phyloP scores from a whole-genome alignment of 2,888 invertebrate genomes.

The Tricholauxania praeusta region DNA sequence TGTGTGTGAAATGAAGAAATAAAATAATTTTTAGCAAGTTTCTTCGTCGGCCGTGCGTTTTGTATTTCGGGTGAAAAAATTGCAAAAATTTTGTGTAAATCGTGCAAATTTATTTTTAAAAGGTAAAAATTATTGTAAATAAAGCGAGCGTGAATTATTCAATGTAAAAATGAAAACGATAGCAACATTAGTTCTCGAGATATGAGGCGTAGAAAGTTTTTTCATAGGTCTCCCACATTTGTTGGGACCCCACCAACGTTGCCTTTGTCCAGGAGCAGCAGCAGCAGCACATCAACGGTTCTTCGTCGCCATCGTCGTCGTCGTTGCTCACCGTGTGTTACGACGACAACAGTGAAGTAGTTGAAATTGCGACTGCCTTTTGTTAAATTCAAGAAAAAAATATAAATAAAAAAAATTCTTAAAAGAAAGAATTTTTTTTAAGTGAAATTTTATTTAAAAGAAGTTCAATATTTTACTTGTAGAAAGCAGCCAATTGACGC shows the following conservation, averaged over 20 bases:
- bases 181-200: constrained; percentile 24
- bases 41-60: constrained; percentile 60
- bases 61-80: constrained; percentile 59
- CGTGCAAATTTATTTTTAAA: constrained; percentile 58
- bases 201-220: constrained; percentile 28
- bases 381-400: not conserved
- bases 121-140: constrained; percentile 51
- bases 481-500: not conserved
- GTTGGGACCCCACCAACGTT: not conserved
- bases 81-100: constrained; percentile 57
- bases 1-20: constrained; percentile 46
- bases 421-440: not conserved
- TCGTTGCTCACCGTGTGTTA: not conserved
- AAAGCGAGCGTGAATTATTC: constrained; percentile 48
- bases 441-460: not conserved
- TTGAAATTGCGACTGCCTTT: not conserved
- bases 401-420: constrained; percentile 9
- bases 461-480: not conserved
- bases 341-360: not conserved
- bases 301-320: not conserved
- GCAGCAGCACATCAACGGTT: too few species aligned
- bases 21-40: constrained; percentile 59
- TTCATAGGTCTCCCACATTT: constrained; percentile 26
- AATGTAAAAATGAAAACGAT: constrained; percentile 42
- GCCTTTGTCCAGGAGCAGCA: not conserved